Evolutionary conservation across 2,888 invertebrate species (phyloP).

Genomic region (Coelogynopora nodosa): DNA sequence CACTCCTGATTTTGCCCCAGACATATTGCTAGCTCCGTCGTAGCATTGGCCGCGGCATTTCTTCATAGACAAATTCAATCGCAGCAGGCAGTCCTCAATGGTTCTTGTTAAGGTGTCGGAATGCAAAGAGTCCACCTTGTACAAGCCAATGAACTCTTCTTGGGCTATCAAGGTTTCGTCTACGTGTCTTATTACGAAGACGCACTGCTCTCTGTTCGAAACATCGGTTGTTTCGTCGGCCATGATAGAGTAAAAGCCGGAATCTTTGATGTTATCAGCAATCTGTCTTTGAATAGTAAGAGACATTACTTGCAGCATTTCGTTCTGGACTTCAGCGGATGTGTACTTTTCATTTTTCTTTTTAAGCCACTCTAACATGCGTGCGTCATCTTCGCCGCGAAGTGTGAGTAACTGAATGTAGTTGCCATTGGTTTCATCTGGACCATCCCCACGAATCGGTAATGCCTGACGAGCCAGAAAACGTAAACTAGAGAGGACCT

Average conservation of each 20-base stretch:
- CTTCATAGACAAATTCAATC: background rate
- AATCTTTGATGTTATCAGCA: constrained; percentile 22
- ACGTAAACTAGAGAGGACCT: constrained; percentile 46
- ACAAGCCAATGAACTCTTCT: background rate
- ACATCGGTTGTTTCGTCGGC: background rate
- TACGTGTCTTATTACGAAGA: background rate
- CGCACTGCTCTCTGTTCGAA: background rate
- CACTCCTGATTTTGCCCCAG: background rate
- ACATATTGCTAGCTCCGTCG: background rate
- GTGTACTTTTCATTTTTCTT: constrained; percentile 48
- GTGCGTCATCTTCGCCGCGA: constrained; percentile 44
- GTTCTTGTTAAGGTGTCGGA: background rate
- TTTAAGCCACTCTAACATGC: constrained; percentile 46
- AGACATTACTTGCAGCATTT: constrained; percentile 49
- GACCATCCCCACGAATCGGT: constrained; percentile 48
- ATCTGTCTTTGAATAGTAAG: constrained; percentile 46
- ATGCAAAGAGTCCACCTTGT: background rate
- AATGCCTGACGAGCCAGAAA: constrained; percentile 48
- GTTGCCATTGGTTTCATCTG: constrained; percentile 47
- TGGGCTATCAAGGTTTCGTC: background rate
- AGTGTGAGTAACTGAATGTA: constrained; percentile 48
- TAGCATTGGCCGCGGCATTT: background rate
- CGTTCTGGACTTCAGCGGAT: constrained; percentile 49
- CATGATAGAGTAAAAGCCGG: background rate
- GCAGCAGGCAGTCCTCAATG: background rate